Evolutionary conservation across 2,888 invertebrate genomes (phyloP), one percentile per base, ranked within the genome.

Genomic region (Slavum lentiscoides): DNA sequence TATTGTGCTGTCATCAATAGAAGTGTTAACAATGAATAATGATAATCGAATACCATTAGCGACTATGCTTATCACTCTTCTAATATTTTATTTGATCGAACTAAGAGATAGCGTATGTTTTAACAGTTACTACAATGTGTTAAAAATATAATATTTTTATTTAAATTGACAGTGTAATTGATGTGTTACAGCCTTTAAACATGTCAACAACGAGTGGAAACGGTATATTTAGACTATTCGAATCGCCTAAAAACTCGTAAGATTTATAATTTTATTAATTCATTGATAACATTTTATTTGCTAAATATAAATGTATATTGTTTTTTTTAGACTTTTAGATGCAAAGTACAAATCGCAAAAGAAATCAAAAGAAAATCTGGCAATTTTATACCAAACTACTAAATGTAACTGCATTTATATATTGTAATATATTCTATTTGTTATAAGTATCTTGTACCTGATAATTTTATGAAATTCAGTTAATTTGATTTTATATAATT

Each of bases 51-150:
- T 80, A 43, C 64, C 72, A 23, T 21, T 80, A 43, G 43, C 23
- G 72, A 72, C 21, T 17, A 80, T 80, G 80, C 17, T 66, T 0
- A 30, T 72, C 6, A 80, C 72, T 72, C 80, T 80, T 64, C 11
- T 80, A 39, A 13, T 80, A 55, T 80, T 72, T 58, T 80, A 80
- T 72, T 43, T 80, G 3, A 72, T 80, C 66, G 80, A 80, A 72
- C n/a, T 80, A n/a, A 80, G 58, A 58, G 80, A 80, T 13, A 80
- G 80, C 55, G 80, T 80, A 80, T 39, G 80, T 80, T 49, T 73
- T 58, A 69, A 1, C 6, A 61, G 17, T 55, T 13, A 8, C 23
- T 68, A 23, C 9, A 23, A 21, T 37, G 8, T 61, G 2, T 61
- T 7, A 21, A 23, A 55, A 17, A 37, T 66, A 39, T 21, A 17